These are phyloP conservation scores for Drosophila atripex DNA, from an alignment of 2,888 invertebrate species.

Conservation along the genomic window DNA sequence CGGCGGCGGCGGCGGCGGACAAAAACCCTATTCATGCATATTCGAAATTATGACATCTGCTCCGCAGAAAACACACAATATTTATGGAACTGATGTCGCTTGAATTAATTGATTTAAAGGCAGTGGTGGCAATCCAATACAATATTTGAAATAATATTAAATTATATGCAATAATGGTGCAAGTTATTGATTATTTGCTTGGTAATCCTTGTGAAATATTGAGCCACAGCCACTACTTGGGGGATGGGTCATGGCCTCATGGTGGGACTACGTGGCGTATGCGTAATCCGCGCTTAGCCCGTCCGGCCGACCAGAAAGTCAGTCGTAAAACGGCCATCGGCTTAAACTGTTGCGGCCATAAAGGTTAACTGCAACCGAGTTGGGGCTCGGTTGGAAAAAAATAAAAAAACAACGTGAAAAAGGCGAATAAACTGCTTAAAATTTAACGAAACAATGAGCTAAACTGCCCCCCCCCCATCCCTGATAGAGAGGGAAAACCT, in stretches of 20 bases:
- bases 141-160: not conserved
- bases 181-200: slow-evolving; percentile 1
- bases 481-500: not conserved
- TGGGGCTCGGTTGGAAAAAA: too few relatives aligned
- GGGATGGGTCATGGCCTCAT: slow-evolving; percentile 7
- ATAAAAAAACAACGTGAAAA: slow-evolving; percentile 30
- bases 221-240: not conserved
- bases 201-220: not conserved
- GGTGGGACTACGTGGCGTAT: slow-evolving; percentile 59
- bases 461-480: slow-evolving; percentile 39
- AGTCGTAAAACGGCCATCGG: slow-evolving; percentile 76
- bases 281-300: slow-evolving; percentile 78
- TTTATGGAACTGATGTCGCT: not conserved
- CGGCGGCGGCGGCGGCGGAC: not conserved
- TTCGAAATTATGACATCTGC: slow-evolving; percentile 46
- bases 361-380: slow-evolving; percentile 72
- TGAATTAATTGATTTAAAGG: slow-evolving; percentile 7
- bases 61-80: slow-evolving; percentile 12
- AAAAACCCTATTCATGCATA: slow-evolving; percentile 14
- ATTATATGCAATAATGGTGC: not conserved
- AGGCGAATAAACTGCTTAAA: slow-evolving; percentile 72
- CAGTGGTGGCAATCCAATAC: not conserved
- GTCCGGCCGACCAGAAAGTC: slow-evolving; percentile 60
- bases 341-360: slow-evolving; percentile 79
- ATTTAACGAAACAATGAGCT: slow-evolving; percentile 71